Conservation (phyloP, 2,797 vertebrate species). For the Paratrypauchen microcephalus region DNA sequence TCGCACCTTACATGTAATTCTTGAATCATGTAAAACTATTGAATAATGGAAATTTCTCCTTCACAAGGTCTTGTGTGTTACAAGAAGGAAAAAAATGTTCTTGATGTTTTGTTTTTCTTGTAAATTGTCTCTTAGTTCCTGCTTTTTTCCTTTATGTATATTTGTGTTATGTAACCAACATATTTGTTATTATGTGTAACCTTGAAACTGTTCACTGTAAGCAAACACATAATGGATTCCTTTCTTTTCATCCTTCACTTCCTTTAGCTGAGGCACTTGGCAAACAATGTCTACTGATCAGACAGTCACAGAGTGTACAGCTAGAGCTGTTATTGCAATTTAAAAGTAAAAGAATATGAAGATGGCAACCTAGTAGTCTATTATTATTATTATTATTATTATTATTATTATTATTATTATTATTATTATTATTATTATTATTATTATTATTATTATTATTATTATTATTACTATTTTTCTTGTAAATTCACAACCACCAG, state of each 20-base stretch:
- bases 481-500: too few species aligned
- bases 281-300: constrained; percentile 58
- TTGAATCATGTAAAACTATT: not conserved
- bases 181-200: constrained; percentile 17
- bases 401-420: too few species aligned
- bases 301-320: constrained; percentile 35
- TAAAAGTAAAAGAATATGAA: not conserved
- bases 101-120: not conserved
- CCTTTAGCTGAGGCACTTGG: constrained; percentile 36
- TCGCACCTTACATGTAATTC: not conserved
- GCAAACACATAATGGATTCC: constrained; percentile 1
- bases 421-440: too few species aligned
- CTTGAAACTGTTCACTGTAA: constrained; percentile 24
- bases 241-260: constrained; percentile 39
- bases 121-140: not conserved
- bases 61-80: not conserved
- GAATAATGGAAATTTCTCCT: not conserved
- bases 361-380: too few species aligned
- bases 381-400: too few species aligned
- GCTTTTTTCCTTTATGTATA: not conserved
- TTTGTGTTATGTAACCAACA: not conserved
- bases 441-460: too few species aligned
- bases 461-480: too few species aligned
- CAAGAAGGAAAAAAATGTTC: not conserved
- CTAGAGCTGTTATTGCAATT: not conserved